phyloP scores from a whole-genome alignment of 2,797 vertebrate species.

The Thaleichthys pacificus region DNA sequence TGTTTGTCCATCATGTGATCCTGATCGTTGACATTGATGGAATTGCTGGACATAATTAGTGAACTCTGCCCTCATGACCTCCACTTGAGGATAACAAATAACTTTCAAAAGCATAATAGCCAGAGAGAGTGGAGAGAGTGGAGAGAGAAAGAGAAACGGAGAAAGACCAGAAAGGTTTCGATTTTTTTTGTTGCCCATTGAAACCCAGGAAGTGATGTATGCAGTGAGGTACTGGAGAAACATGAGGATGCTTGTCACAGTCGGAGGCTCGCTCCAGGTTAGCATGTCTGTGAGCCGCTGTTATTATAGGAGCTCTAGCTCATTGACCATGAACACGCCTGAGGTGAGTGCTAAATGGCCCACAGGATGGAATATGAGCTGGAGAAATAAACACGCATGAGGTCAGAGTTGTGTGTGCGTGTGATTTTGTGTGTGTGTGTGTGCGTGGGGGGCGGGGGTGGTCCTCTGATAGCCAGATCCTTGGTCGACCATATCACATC shows the following conservation, averaged over 20 bases:
- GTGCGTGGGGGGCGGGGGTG: background rate
- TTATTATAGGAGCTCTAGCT: background rate
- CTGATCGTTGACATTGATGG: background rate
- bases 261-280: background rate
- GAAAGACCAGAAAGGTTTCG: no score
- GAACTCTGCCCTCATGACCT: background rate
- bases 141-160: no score
- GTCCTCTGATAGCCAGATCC: background rate
- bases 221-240: background rate
- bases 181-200: no score
- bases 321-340: background rate
- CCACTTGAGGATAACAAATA: no score
- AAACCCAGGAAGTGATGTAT: slow-evolving; percentile 17
- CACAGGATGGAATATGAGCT: background rate
- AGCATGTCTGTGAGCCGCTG: background rate
- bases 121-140: no score
- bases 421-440: background rate
- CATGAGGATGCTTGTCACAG: background rate
- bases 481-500: no score
- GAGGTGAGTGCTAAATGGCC: background rate
- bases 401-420: background rate
- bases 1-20: background rate
- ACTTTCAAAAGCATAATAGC: no score
- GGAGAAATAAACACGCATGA: slow-evolving; percentile 3
- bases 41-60: no score